Conservation (phyloP, 2,888 invertebrate species). For the Nineta flava region DNA sequence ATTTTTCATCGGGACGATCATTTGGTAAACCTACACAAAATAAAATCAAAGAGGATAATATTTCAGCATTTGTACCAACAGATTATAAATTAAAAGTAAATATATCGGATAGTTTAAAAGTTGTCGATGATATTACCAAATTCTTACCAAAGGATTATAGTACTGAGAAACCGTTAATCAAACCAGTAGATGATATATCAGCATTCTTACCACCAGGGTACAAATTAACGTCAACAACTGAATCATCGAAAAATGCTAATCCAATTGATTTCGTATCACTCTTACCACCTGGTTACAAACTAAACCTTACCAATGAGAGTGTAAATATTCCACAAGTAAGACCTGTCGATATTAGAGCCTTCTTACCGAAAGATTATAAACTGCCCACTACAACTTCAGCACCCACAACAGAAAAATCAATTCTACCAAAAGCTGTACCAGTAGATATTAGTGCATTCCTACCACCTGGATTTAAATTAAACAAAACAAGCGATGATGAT, state of each 20-base stretch:
- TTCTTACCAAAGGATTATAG: conserved; percentile 31
- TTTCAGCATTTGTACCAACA: conserved; percentile 43
- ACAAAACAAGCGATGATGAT: conserved; percentile 25
- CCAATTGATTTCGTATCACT: conserved; percentile 7
- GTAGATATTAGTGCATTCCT: conserved; percentile 42
- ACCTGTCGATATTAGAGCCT: conserved; percentile 33
- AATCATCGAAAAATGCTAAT: conserved; percentile 21
- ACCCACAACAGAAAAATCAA: conserved; percentile 6
- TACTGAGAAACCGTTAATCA: conserved; percentile 21
- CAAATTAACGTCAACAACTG: conserved; percentile 34
- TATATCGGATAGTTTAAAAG: conserved; percentile 12
- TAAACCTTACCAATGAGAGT: conserved; percentile 5
- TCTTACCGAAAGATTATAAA: conserved; percentile 48
- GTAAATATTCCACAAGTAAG: conserved; percentile 16
- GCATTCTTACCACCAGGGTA: conserved; percentile 48
- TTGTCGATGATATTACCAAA: too few relatives aligned
- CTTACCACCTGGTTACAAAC: too few relatives aligned
- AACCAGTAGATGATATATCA: conserved; percentile 34
- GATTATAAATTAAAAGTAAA: conserved; percentile 35
- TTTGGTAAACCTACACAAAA: conserved; percentile 40
- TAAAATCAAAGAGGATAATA: conserved; percentile 36
- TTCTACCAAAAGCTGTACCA: conserved; percentile 16
- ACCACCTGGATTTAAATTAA: conserved; percentile 27
- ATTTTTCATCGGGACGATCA: conserved; percentile 32
- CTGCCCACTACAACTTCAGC: conserved; percentile 19